Percentiles rank a stretch among this genome's conserved stretches.
Evolutionary conservation across 2,888 invertebrate genomes (phyloP).

Genomic region (Zeuzera pyrina): DNA sequence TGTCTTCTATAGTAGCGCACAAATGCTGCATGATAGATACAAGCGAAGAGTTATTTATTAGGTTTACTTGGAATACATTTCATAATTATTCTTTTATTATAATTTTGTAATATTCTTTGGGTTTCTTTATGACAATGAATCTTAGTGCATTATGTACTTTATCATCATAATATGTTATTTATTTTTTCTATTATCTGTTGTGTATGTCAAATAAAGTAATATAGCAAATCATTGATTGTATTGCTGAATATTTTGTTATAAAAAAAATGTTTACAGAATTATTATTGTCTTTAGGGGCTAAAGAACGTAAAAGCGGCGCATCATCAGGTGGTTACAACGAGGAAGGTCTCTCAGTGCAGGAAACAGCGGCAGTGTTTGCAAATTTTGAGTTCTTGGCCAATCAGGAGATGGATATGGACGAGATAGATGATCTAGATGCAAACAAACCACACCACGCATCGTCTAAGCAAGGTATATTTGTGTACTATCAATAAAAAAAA

Average conservation of each 20-base stretch:
- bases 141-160: no score
- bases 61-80: no score
- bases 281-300: conserved; percentile 22
- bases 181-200: no score
- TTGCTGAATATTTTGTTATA: no score
- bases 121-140: neutral
- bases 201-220: no score
- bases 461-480: conserved; percentile 58
- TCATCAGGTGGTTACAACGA: conserved; percentile 52
- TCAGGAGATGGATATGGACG: conserved; percentile 91
- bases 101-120: neutral
- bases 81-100: no score
- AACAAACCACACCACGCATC: conserved; percentile 58
- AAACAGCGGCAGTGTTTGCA: conserved; percentile 94
- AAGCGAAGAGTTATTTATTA: no score
- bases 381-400: conserved; percentile 95
- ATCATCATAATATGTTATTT: no score
- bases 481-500: no score
- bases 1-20: no score
- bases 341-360: conserved; percentile 59
- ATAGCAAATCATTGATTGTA: no score
- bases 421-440: conserved; percentile 85
- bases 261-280: neutral
- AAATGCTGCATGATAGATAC: no score
- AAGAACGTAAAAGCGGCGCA: conserved; percentile 48